phyloP scores from a whole-genome alignment of 2,888 invertebrate species.

The Heliconius ismenius region DNA sequence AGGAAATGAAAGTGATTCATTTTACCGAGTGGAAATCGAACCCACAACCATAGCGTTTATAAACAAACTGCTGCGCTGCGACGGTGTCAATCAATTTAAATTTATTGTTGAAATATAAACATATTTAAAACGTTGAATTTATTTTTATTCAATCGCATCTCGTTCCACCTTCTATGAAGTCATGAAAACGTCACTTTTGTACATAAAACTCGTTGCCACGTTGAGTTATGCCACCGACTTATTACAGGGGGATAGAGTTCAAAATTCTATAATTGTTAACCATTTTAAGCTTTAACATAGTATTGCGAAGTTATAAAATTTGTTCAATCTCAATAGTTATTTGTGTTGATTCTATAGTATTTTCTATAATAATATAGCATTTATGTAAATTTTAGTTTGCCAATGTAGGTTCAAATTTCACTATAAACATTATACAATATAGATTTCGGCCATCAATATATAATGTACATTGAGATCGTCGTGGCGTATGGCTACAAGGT shows the following conservation, averaged over 20 bases:
- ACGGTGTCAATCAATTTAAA: not conserved
- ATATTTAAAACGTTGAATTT: not conserved
- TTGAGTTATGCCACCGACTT: slow-evolving; percentile 45
- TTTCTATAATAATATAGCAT: not conserved
- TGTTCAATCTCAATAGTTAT: not conserved
- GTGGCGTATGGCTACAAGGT: not conserved
- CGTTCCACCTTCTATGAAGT: slow-evolving; percentile 44
- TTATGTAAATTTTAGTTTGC: not conserved
- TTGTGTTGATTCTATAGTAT: not conserved
- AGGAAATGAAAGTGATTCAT: not conserved
- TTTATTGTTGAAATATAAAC: not conserved
- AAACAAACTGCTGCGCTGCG: not conserved
- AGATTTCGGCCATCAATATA: not conserved
- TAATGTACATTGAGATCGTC: not conserved
- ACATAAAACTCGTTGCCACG: slow-evolving; percentile 47
- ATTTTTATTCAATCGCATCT: slow-evolving; percentile 25
- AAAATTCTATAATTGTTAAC: slow-evolving; percentile 24
- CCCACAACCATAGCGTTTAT: no score
- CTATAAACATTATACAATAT: not conserved
- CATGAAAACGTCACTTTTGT: slow-evolving; percentile 47
- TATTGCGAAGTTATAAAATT: slow-evolving; percentile 5
- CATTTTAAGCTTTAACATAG: not conserved
- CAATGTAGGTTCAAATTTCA: not conserved
- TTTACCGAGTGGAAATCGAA: no score
- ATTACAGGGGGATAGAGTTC: slow-evolving; percentile 33